Percentiles rank a stretch among this genome's conserved stretches.
These are phyloP conservation scores for Drosophila lini DNA, from an alignment of 1,140 invertebrate species.

Conservation along the genomic window DNA sequence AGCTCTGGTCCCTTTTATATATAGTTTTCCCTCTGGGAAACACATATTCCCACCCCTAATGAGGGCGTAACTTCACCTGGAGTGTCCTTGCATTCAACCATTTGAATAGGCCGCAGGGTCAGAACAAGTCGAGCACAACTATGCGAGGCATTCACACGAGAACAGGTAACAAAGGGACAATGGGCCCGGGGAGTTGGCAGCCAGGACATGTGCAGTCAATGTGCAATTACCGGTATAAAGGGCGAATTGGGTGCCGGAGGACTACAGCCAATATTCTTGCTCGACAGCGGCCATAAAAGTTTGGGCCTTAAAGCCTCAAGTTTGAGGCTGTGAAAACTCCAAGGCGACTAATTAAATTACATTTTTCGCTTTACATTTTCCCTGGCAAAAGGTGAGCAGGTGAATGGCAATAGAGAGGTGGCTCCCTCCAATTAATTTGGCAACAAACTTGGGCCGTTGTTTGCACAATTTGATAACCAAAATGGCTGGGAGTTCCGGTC, in stretches of 20 bases:
- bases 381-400: slow-evolving; percentile 38
- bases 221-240: slow-evolving; percentile 55
- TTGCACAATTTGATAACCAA: slow-evolving; percentile 70
- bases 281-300: slow-evolving; percentile 69
- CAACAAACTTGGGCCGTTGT: slow-evolving; percentile 62
- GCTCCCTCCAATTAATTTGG: slow-evolving; percentile 72
- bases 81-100: slow-evolving; percentile 34
- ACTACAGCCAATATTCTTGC: slow-evolving; percentile 24
- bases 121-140: slow-evolving; percentile 50
- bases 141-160: slow-evolving; percentile 67
- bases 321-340: neutral
- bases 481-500: slow-evolving; percentile 36
- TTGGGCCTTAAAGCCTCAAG: slow-evolving; percentile 13
- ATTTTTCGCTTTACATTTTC: slow-evolving; percentile 27
- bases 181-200: slow-evolving; percentile 19
- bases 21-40: neutral
- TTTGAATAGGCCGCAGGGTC: slow-evolving; percentile 60
- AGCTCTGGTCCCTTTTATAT: neutral
- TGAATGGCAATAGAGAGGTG: neutral
- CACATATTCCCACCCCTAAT: neutral
- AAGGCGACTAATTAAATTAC: slow-evolving; percentile 58
- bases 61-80: neutral
- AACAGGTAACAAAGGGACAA: slow-evolving; percentile 69
- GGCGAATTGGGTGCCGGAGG: slow-evolving; percentile 2
- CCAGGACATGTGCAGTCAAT: slow-evolving; percentile 62